A percentile compares a stretch with the other conserved stretches of the same genome.
Conservation (phyloP, 2,113 vertebrate genomes). For the Centropristis striata region DNA sequence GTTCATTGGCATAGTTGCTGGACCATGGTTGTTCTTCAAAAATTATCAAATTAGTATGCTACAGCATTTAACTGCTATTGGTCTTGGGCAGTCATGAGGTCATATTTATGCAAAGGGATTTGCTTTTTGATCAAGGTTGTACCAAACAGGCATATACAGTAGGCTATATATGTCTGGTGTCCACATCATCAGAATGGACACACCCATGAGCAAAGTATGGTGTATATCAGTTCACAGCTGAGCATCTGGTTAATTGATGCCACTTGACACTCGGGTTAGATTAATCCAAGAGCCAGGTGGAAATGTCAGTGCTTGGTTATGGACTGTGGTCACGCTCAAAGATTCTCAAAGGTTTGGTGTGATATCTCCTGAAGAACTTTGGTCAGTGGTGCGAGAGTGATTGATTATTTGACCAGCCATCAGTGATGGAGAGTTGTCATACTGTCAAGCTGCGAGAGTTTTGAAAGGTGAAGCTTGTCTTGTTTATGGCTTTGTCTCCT, state of each 20-base stretch:
- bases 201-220: not conserved
- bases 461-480: conserved; percentile 28
- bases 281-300: conserved; percentile 28
- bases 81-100: too few species aligned
- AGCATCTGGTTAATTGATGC: conserved; percentile 7
- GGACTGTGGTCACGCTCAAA: not conserved
- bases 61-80: too few species aligned
- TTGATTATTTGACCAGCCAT: conserved; percentile 16
- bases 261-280: not conserved
- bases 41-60: not conserved
- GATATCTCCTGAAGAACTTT: conserved; percentile 32
- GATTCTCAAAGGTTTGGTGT: conserved; percentile 15
- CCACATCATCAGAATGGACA: not conserved
- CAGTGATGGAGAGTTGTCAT: conserved; percentile 39
- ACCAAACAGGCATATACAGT: not conserved
- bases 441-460: conserved; percentile 31
- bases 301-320: conserved; percentile 41
- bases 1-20: not conserved
- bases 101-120: not conserved
- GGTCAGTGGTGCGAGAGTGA: conserved; percentile 36
- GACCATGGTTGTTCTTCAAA: not conserved
- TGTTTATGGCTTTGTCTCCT: conserved; percentile 20
- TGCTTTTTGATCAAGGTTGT: conserved; percentile 6
- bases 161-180: not conserved
- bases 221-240: not conserved